A percentile compares a stretch with the other conserved stretches of the same genome.
These are phyloP conservation scores for Drosophila pullipes DNA, from an alignment of 2,888 invertebrate genomes.

Conservation along the genomic window DNA sequence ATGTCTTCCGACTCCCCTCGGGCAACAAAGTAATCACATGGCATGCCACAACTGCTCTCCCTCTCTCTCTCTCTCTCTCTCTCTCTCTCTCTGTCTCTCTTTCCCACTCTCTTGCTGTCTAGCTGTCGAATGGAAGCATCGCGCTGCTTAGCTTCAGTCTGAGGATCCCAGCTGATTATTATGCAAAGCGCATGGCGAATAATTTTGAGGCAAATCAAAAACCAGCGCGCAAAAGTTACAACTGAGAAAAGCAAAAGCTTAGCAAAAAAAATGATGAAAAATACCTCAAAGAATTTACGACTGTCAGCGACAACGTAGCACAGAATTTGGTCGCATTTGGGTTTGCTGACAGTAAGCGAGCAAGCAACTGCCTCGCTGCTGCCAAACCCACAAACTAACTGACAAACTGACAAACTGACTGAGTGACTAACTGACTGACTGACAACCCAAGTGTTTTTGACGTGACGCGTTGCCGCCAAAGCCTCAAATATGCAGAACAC, in stretches of 20 bases:
- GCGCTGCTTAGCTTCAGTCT: conserved; percentile 23
- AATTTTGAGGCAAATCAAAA: conserved; percentile 66
- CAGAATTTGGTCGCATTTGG: conserved; percentile 45
- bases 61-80: neutral
- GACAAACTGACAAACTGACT: conserved; percentile 4
- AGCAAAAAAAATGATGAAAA: conserved; percentile 20
- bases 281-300: conserved; percentile 58
- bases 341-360: conserved; percentile 1
- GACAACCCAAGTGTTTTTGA: conserved; percentile 71
- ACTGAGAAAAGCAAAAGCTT: conserved; percentile 5
- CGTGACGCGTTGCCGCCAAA: conserved; percentile 59
- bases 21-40: conserved; percentile 57
- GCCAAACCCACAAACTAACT: conserved; percentile 21
- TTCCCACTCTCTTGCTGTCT: neutral
- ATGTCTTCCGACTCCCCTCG: conserved; percentile 10
- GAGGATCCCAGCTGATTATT: conserved; percentile 68
- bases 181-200: conserved; percentile 73
- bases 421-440: conserved; percentile 20
- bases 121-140: conserved; percentile 1
- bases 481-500: conserved; percentile 76
- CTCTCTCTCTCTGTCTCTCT: neutral
- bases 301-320: conserved; percentile 51
- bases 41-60: conserved; percentile 22
- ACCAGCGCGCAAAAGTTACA: conserved; percentile 43
- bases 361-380: conserved; percentile 24